Conservation (phyloP, 1,140 invertebrate species). For the Rhynchophorus ferrugineus region DNA sequence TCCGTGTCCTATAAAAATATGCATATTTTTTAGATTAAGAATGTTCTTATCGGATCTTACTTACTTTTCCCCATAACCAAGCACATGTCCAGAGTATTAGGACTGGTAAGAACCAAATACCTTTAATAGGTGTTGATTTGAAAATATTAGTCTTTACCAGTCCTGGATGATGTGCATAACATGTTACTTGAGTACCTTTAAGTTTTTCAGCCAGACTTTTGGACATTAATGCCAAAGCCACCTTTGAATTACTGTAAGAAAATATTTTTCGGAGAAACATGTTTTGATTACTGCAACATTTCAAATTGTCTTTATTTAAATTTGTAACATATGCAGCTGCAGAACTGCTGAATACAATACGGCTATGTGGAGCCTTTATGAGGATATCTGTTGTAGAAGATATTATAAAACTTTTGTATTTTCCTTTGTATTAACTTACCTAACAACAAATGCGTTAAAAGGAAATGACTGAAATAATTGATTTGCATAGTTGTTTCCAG, state of each 20-base stretch:
- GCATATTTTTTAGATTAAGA: no score
- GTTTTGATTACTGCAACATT: no score
- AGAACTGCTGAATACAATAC: slow-evolving; percentile 7
- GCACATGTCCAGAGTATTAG: background rate
- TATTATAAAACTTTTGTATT: background rate
- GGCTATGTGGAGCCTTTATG: background rate
- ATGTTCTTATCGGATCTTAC: no score
- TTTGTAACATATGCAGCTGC: background rate
- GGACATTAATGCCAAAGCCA: slow-evolving; percentile 28
- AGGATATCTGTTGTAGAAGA: slow-evolving; percentile 3
- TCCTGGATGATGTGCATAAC: slow-evolving; percentile 47
- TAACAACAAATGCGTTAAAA: slow-evolving; percentile 56
- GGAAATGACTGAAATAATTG: slow-evolving; percentile 60
- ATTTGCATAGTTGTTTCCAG: slow-evolving; percentile 52
- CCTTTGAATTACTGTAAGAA: slow-evolving; percentile 30
- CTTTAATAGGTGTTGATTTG: no score
- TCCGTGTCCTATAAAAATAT: slow-evolving; percentile 18
- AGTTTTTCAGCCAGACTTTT: slow-evolving; percentile 28
- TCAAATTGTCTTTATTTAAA: no score
- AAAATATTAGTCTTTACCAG: slow-evolving; percentile 4
- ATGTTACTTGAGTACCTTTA: slow-evolving; percentile 35
- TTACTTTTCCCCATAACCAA: slow-evolving; percentile 2
- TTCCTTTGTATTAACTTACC: slow-evolving; percentile 43
- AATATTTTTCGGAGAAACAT: background rate
- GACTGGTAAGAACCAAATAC: no score